Percentiles rank a stretch among this genome's conserved stretches.
These are phyloP conservation scores for Myiotriccus ornatus DNA, from an alignment of 2,797 vertebrate genomes.

Conservation along the genomic window DNA sequence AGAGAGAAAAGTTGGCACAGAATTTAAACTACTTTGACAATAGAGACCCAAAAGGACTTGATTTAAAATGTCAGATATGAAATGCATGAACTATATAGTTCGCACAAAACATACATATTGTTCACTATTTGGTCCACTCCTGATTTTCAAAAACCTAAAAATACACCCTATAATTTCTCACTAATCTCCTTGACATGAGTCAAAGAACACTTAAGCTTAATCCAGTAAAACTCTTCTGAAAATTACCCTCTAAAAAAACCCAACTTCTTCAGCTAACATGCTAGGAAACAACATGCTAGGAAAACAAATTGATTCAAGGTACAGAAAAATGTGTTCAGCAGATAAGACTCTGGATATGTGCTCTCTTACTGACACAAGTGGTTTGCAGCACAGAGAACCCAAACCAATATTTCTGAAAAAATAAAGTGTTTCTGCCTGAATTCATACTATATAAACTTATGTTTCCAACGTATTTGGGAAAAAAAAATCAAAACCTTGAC, in stretches of 20 bases:
- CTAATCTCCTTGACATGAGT: neutral
- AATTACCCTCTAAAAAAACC: neutral
- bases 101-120: neutral
- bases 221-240: neutral
- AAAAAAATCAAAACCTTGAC: neutral
- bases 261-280: neutral
- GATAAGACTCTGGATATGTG: neutral
- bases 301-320: neutral
- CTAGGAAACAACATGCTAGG: neutral
- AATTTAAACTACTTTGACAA: neutral
- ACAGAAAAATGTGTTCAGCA: neutral
- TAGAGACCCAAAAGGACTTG: neutral
- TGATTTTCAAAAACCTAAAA: neutral
- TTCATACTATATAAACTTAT: neutral
- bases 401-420: neutral
- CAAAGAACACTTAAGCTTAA: neutral
- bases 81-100: neutral
- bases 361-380: neutral
- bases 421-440: neutral
- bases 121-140: neutral
- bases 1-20: neutral
- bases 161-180: neutral
- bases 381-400: neutral
- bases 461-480: neutral
- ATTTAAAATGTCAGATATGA: neutral